Percentiles rank a stretch among this genome's conserved stretches.
Evolutionary conservation across 2,113 vertebrate species (phyloP).

Genomic region (Hylia prasina): DNA sequence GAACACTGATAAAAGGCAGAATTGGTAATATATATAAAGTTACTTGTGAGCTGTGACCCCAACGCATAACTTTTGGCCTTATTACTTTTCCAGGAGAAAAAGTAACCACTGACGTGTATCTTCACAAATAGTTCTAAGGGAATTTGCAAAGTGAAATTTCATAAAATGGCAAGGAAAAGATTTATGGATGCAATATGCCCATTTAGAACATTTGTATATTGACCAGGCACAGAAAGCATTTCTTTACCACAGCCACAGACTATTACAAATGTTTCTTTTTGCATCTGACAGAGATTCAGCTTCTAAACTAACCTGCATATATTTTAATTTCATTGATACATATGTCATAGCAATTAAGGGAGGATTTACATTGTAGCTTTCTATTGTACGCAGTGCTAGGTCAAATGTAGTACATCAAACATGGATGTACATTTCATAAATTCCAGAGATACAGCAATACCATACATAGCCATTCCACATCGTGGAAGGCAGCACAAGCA

Average conservation of each 20-base stretch:
- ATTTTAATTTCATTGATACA: conserved; percentile 59
- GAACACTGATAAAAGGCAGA: conserved; percentile 52
- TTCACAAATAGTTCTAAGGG: conserved; percentile 10
- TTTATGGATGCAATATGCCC: not conserved
- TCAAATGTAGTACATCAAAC: conserved; percentile 77
- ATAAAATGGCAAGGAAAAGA: not conserved
- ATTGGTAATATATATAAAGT: conserved; percentile 71
- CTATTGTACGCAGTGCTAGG: conserved; percentile 47
- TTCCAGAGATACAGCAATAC: conserved; percentile 43
- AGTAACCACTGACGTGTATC: conserved; percentile 24
- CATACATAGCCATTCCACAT: conserved; percentile 6
- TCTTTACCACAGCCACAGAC: not conserved
- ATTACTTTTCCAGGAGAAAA: conserved; percentile 57
- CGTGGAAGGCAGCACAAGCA: not conserved
- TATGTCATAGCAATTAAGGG: conserved; percentile 51
- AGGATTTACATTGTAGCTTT: conserved; percentile 52
- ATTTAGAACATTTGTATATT: not conserved
- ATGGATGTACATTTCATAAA: conserved; percentile 59
- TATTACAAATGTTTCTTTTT: not conserved
- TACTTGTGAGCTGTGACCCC: conserved; percentile 60
- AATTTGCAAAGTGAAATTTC: conserved; percentile 33
- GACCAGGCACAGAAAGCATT: not conserved
- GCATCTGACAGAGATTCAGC: not conserved
- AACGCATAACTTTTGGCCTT: conserved; percentile 59
- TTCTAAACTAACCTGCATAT: conserved; percentile 39